A percentile compares a stretch with the other conserved stretches of the same genome.
Conservation (phyloP, 2,797 vertebrate species). For the Psittacula derbiana region DNA sequence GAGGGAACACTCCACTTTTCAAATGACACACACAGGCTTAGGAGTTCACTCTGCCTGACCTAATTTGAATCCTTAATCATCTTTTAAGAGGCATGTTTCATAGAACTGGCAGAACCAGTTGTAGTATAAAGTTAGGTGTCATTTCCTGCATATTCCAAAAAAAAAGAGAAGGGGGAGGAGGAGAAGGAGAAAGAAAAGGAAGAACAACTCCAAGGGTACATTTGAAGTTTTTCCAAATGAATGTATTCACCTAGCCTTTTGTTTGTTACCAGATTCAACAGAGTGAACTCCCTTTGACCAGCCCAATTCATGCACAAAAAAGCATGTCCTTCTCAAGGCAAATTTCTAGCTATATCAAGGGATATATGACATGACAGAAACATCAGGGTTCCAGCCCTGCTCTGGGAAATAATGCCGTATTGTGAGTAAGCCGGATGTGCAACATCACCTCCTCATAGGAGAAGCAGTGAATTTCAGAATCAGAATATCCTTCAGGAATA, state of each 20-base stretch:
- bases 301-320: neutral
- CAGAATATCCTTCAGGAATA: neutral
- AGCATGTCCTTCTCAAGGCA: neutral
- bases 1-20: neutral
- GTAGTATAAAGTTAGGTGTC: neutral
- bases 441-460: neutral
- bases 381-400: neutral
- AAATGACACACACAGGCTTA: neutral
- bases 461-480: neutral
- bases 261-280: neutral
- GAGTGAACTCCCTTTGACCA: neutral
- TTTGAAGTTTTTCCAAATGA: neutral
- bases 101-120: conserved; percentile 54
- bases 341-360: neutral
- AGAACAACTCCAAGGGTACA: neutral
- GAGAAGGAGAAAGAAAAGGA: neutral
- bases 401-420: neutral
- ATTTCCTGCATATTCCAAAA: neutral
- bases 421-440: neutral
- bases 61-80: conserved; percentile 41
- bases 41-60: conserved; percentile 4
- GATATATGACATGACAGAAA: neutral
- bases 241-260: neutral
- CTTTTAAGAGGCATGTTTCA: conserved; percentile 4
- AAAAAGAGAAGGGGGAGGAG: neutral